Percentiles rank a stretch among this genome's conserved stretches.
phyloP scores from a whole-genome alignment of 2,113 vertebrate species.

The Boulengeromyrus knoepffleri region DNA sequence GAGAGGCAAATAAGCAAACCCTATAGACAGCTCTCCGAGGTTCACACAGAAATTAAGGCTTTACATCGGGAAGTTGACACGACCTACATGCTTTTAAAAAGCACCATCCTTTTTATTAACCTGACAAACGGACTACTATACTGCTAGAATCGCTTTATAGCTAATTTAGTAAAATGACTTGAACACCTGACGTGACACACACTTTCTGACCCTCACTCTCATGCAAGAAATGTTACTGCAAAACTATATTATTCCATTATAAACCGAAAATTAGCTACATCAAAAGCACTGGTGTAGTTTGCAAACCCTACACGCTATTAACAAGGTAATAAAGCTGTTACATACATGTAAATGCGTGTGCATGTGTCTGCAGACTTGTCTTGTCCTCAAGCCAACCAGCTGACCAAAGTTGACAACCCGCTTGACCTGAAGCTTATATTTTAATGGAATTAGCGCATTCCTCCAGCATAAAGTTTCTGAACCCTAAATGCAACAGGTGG shows the following conservation, averaged over 20 bases:
- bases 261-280: no score
- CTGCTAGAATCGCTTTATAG: neutral
- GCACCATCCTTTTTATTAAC: neutral
- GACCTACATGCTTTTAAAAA: neutral
- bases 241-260: neutral
- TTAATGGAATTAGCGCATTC: neutral
- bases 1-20: neutral
- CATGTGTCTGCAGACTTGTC: no score
- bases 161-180: neutral
- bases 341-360: no score
- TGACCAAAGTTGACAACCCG: no score
- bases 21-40: neutral
- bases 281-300: no score
- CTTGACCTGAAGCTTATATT: neutral
- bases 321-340: no score
- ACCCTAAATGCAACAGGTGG: neutral
- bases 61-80: neutral
- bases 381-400: no score
- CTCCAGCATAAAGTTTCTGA: neutral
- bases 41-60: neutral
- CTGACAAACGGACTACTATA: neutral
- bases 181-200: no score
- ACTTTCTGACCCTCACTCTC: neutral
- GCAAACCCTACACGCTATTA: no score
- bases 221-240: neutral